phyloP scores from a whole-genome alignment of 2,797 vertebrate species.

The Poliocrania exsul region DNA sequence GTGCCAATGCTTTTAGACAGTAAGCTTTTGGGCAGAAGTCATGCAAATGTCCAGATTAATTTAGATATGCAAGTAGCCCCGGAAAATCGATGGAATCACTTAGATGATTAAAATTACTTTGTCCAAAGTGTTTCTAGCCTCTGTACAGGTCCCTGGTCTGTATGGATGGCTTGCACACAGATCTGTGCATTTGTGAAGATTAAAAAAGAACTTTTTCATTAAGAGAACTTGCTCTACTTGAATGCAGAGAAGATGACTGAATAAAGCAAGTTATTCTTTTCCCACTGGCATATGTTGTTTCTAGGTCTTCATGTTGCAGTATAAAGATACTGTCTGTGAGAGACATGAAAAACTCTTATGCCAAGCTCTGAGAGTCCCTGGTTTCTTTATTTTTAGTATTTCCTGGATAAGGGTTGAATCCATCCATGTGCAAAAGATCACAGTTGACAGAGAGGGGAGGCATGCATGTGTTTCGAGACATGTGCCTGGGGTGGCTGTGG shows the following conservation, averaged over 20 bases:
- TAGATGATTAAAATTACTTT: constrained; percentile 50
- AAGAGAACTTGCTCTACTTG: neutral
- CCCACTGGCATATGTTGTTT: neutral
- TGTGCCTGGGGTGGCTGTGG: constrained; percentile 60
- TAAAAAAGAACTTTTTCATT: neutral
- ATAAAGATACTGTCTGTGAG: neutral
- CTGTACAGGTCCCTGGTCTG: neutral
- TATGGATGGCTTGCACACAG: neutral
- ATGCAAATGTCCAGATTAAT: neutral
- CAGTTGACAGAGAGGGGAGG: constrained; percentile 55
- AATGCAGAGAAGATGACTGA: neutral
- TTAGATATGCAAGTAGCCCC: neutral
- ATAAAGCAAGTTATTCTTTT: neutral
- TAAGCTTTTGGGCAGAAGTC: neutral
- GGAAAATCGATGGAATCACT: constrained; percentile 54
- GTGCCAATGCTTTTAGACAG: constrained; percentile 24
- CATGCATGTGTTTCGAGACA: constrained; percentile 21
- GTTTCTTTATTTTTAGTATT: constrained; percentile 17
- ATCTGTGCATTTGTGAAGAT: neutral
- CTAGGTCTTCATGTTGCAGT: neutral
- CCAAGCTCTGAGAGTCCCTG: neutral
- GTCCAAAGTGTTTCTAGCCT: neutral
- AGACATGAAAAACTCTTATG: neutral
- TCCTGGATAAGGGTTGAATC: constrained; percentile 16
- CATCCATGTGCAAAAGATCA: constrained; percentile 67